phyloP scores from a whole-genome alignment of 2,888 invertebrate genomes.

The Pycnomerus fuliginosus region DNA sequence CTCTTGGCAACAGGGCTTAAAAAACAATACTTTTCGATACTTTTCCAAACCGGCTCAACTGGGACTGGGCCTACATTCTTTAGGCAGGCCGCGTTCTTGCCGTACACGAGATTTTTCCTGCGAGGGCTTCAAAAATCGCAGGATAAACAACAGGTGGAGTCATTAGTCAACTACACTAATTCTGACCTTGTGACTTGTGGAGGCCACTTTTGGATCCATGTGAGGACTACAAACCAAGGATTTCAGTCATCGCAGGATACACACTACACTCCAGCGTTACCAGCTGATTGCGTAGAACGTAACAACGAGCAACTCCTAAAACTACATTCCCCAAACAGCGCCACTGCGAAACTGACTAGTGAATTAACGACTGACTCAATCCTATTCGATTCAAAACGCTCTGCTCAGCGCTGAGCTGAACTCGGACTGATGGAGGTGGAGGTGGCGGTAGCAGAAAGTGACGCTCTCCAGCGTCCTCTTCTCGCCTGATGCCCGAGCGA shows the following conservation, averaged over 20 bases:
- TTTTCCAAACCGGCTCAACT: slow-evolving; percentile 45
- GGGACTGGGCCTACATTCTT: slow-evolving; percentile 38
- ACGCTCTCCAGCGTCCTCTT: slow-evolving; percentile 20
- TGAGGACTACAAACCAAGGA: slow-evolving; percentile 7
- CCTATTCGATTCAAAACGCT: slow-evolving; percentile 15
- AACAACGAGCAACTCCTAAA: slow-evolving; percentile 4
- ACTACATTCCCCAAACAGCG: slow-evolving; percentile 10
- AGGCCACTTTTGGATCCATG: slow-evolving; percentile 11
- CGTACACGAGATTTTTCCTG: slow-evolving; percentile 11
- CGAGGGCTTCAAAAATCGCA: neutral
- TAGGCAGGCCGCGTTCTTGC: slow-evolving; percentile 17
- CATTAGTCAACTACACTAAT: neutral
- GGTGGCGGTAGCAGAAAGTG: slow-evolving; percentile 16
- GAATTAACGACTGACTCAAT: too few relatives aligned
- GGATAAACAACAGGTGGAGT: neutral
- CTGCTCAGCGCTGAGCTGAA: slow-evolving; percentile 14
- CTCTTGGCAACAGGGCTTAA: slow-evolving; percentile 46
- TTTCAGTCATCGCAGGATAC: slow-evolving; percentile 8
- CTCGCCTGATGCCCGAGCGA: slow-evolving; percentile 24
- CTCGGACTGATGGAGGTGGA: slow-evolving; percentile 10
- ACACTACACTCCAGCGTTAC: slow-evolving; percentile 13
- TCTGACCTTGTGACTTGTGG: slow-evolving; percentile 14
- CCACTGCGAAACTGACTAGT: slow-evolving; percentile 12
- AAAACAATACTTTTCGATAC: slow-evolving; percentile 44
- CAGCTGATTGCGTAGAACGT: slow-evolving; percentile 31